Percentiles rank a stretch among this genome's conserved stretches.
phyloP scores from a whole-genome alignment of 1,140 invertebrate genomes.

The Drosophila bifasciata region DNA sequence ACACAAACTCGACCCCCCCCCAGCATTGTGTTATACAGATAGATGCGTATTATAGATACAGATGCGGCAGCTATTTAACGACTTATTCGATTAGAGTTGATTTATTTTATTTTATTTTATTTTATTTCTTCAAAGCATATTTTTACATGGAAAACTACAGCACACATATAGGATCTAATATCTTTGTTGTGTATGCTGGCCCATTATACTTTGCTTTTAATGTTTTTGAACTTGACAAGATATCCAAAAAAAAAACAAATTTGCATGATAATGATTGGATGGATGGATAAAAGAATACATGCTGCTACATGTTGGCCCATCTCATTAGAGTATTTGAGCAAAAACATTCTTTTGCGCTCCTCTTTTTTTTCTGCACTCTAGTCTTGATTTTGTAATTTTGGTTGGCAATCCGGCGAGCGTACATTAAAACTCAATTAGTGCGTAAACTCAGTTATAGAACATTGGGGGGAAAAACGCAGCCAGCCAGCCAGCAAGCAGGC shows the following conservation, averaged over 20 bases:
- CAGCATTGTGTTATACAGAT: conserved; percentile 19
- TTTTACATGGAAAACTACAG: conserved; percentile 44
- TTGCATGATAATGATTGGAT: conserved; percentile 70
- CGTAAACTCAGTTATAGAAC: conserved; percentile 50
- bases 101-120: conserved; percentile 32
- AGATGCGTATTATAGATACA: conserved; percentile 16
- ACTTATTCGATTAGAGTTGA: conserved; percentile 63
- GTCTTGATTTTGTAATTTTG: conserved; percentile 41
- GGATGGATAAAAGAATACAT: conserved; percentile 59
- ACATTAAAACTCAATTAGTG: conserved; percentile 79
- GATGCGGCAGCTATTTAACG: conserved; percentile 54
- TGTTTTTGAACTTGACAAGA: conserved; percentile 79
- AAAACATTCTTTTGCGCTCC: conserved; percentile 48
- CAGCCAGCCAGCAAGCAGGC: too few species aligned
- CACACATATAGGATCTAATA: not conserved
- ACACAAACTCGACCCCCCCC: conserved; percentile 54
- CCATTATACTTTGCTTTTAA: conserved; percentile 70
- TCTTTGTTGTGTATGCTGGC: conserved; percentile 4
- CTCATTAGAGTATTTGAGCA: conserved; percentile 26
- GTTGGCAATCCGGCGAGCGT: conserved; percentile 40
- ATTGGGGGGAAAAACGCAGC: conserved; percentile 22
- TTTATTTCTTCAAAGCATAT: conserved; percentile 41
- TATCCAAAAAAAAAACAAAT: conserved; percentile 55
- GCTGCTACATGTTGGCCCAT: not conserved
- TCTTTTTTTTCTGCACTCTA: conserved; percentile 18